Percentiles rank a stretch among this genome's conserved stretches.
Evolutionary conservation across 1,140 invertebrate genomes (phyloP).

Genomic region (Neotoxoptera formosana): DNA sequence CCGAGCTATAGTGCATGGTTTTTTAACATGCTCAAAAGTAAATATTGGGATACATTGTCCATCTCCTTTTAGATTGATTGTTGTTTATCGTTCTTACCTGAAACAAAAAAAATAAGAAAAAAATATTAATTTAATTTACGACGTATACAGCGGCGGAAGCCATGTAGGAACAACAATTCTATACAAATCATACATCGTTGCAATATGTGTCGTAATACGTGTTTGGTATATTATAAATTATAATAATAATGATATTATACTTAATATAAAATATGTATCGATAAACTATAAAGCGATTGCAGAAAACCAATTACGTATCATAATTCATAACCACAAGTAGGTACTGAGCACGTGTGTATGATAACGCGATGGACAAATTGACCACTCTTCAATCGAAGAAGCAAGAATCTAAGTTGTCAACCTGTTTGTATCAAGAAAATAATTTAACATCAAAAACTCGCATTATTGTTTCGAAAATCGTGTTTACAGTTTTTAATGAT

Average conservation of each 20-base stretch:
- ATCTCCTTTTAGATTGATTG: not conserved
- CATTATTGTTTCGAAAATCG: not conserved
- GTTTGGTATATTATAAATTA: not conserved
- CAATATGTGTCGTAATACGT: not conserved
- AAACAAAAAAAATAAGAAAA: not conserved
- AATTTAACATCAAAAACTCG: not conserved
- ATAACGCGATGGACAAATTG: not conserved
- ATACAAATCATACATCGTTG: not conserved
- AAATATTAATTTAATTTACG: not conserved
- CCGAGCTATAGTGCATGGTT: no score
- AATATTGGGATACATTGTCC: not conserved
- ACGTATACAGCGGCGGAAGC: not conserved
- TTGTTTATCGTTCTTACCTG: not conserved
- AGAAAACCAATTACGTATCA: not conserved
- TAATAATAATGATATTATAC: not conserved
- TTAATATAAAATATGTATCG: not conserved
- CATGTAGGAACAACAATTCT: not conserved
- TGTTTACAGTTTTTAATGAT: not conserved
- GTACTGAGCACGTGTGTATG: no score
- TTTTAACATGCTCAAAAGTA: not conserved
- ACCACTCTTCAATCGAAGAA: not conserved
- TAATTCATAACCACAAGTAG: not conserved
- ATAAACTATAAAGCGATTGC: not conserved
- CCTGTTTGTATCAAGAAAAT: not conserved
- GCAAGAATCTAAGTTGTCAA: no score